Conservation (phyloP, 30 jellyfish, hydroid and myxozoan species). For the Hydractinia echinata region DNA sequence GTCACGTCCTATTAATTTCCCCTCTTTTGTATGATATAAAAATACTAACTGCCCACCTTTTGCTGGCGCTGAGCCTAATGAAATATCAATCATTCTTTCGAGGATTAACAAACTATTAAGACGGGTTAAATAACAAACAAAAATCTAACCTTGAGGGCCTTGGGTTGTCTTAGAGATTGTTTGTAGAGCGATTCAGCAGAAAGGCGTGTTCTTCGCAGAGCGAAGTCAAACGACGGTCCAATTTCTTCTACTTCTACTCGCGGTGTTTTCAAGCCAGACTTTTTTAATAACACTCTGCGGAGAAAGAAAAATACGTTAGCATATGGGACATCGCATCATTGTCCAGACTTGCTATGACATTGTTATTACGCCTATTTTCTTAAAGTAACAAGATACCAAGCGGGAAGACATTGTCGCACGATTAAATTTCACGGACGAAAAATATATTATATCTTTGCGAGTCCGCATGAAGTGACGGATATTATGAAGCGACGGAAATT, state of each 20-base stretch:
- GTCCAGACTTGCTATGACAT: neutral
- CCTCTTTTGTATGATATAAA: too few relatives aligned
- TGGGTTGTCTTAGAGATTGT: constrained; percentile 72
- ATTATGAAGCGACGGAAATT: too few relatives aligned
- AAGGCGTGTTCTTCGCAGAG: constrained; percentile 72
- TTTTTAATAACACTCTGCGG: constrained; percentile 54
- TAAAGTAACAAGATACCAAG: neutral
- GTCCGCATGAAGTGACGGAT: too few relatives aligned
- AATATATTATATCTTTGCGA: too few relatives aligned
- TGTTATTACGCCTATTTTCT: neutral
- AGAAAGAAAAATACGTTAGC: neutral
- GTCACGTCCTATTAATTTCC: too few relatives aligned
- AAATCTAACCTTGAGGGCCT: constrained; percentile 64
- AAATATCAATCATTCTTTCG: too few relatives aligned
- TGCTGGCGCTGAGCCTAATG: too few relatives aligned
- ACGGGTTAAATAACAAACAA: neutral
- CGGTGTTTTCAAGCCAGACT: constrained; percentile 86
- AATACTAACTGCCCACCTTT: too few relatives aligned
- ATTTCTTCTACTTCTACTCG: constrained; percentile 73
- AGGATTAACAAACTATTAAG: too few relatives aligned
- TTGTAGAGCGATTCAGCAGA: constrained; percentile 79
- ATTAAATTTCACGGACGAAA: neutral
- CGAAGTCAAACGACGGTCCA: constrained; percentile 82
- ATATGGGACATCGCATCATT: neutral
- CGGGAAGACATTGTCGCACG: neutral